A percentile compares a stretch with the other conserved stretches of the same genome.
Evolutionary conservation across 2,113 vertebrate species (phyloP).

Genomic region (Tringa solitaria): DNA sequence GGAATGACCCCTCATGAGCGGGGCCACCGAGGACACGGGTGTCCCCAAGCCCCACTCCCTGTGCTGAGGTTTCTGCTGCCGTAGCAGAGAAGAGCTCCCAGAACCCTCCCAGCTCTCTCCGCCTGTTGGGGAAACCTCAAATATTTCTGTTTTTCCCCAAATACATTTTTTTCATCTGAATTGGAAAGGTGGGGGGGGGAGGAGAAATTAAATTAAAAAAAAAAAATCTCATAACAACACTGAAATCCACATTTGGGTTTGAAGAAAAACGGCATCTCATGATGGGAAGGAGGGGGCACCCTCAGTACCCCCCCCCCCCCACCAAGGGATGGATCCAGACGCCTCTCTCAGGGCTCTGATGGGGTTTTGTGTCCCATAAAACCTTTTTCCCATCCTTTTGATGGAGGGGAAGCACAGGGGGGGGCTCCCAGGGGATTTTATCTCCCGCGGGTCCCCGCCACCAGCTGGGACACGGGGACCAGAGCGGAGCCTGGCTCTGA

Average conservation of each 20-base stretch:
- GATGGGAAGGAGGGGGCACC: neutral
- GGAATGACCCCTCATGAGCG: accelerated
- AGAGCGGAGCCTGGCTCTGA: neutral
- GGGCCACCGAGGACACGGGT: accelerated
- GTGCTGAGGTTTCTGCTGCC: neutral
- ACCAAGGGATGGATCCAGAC: accelerated
- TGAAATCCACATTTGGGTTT: neutral
- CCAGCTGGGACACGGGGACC: neutral
- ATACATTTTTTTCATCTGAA: neutral
- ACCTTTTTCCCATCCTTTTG: accelerated
- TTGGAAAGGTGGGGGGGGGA: neutral
- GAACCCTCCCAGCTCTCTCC: neutral
- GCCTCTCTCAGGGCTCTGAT: neutral
- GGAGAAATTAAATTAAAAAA: too few relatives aligned
- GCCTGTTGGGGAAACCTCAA: neutral
- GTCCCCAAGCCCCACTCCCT: neutral
- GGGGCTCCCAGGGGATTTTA: neutral
- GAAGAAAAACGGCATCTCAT: neutral
- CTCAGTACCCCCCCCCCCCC: neutral
- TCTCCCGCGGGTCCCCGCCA: neutral
- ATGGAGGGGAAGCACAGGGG: neutral
- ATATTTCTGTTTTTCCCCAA: constrained; percentile 12
- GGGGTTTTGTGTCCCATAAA: accelerated
- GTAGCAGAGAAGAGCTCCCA: neutral
- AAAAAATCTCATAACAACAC: neutral